Evolutionary conservation across 2,888 invertebrate genomes (phyloP), one percentile per base, ranked within the genome.

Genomic region (Ptychoptera albimana): DNA sequence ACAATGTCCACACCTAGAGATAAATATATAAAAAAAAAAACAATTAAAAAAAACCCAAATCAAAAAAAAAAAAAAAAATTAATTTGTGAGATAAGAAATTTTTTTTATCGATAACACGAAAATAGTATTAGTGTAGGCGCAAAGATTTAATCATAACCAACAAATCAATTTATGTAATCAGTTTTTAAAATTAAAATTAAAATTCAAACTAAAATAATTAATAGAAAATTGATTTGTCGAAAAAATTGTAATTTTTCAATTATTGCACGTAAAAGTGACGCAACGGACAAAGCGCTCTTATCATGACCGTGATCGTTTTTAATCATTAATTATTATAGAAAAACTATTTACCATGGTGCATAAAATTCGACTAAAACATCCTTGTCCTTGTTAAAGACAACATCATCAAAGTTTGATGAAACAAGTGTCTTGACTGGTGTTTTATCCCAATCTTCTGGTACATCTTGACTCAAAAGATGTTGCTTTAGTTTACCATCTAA

Each of bases 351-450:
- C 97, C 97, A 97, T 48, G 97, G 96, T 44, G 96, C 96, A 68
- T 96, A 98, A 74, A 98, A 99, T 72, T 98, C 97, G 51, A 99
- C 96, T 47, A 99, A 76, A 42, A 97, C 98, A 58, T 82, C 80
- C 73, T 96, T 97, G 53, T 67, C 72, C 55, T 75, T 74, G 66
- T 97, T 84, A 52, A 85, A 75, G 42, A 80, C 98, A 53, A 99
- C 84, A 53, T 83, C 81, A 55, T 91, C 88, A 66, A 98, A 99
- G 75, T 98, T 99, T 62, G 80, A 82, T 50, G 94, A 83, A 45
- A 96, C 96, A 46, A 99, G 76, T 39, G 67, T 67, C 71, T 94
- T 96, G 48, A 99, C 98, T 44, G 92, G 85, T 54, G 78, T 76
- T 60, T 87, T 84, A 67, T 97, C 83, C 98, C 98, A 99, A 70